phyloP scores from a whole-genome alignment of 2,888 invertebrate species.

The Sepiola atlantica region DNA sequence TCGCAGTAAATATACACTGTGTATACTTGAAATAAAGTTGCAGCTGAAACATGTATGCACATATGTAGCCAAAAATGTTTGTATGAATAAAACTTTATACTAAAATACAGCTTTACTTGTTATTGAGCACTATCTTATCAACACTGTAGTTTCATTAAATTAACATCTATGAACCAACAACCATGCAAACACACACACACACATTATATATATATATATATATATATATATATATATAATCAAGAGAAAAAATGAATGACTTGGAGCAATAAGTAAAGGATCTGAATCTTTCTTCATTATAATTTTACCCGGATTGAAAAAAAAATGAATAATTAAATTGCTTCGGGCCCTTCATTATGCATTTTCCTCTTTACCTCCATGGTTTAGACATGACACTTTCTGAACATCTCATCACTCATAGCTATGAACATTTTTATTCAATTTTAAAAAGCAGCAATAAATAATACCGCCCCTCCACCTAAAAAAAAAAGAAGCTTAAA shows the following conservation, averaged over 20 bases:
- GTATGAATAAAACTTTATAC: too few relatives aligned
- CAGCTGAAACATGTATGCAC: too few relatives aligned
- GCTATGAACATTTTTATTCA: background rate
- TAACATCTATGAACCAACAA: too few relatives aligned
- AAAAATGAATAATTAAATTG: background rate
- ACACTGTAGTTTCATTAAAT: too few relatives aligned
- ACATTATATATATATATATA: background rate
- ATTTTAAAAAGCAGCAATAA: slow-evolving; percentile 14
- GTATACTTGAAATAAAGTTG: too few relatives aligned
- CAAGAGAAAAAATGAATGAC: too few relatives aligned
- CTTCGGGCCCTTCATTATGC: background rate
- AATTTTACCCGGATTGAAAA: background rate
- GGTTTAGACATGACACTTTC: background rate
- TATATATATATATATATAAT: too few relatives aligned
- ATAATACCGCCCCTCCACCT: background rate
- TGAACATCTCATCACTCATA: background rate
- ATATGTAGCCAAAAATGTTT: too few relatives aligned
- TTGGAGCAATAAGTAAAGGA: too few relatives aligned
- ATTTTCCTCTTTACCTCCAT: background rate
- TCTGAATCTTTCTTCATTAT: background rate
- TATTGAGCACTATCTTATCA: too few relatives aligned
- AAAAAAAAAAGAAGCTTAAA: background rate
- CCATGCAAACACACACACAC: background rate
- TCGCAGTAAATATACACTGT: too few relatives aligned
- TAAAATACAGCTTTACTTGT: too few relatives aligned